phyloP scores from a whole-genome alignment of 2,113 vertebrate species.

The Chlamydotis undulata region DNA sequence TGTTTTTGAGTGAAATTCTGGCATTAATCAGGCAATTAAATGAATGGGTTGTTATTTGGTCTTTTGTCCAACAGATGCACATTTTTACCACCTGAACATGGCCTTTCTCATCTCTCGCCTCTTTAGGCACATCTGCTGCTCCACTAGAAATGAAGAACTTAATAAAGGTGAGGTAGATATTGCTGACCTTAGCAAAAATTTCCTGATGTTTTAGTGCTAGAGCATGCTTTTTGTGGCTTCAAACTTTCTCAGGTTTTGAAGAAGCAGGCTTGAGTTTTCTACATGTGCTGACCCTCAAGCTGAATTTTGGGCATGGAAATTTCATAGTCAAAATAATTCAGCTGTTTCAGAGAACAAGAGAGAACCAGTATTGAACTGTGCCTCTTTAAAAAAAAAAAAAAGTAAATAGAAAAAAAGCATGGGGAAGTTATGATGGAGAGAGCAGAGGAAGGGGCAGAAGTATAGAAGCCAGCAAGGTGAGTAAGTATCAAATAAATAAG shows the following conservation, averaged over 20 bases:
- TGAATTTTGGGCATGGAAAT: not conserved
- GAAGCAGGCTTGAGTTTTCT: not conserved
- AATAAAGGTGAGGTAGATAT: not conserved
- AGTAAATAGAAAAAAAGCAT: not conserved
- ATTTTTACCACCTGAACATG: conserved; percentile 6
- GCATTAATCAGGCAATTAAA: not conserved
- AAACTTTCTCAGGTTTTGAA: not conserved
- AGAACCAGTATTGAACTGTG: not conserved
- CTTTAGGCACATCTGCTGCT: not conserved
- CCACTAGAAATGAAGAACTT: not conserved
- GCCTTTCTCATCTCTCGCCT: not conserved
- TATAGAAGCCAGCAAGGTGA: not conserved
- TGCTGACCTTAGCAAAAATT: not conserved
- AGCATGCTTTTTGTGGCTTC: not conserved
- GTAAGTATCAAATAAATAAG: not conserved
- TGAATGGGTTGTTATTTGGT: not conserved
- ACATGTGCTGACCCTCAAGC: not conserved
- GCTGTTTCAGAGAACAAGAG: not conserved
- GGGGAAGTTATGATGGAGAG: not conserved
- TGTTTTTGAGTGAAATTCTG: conserved; percentile 23
- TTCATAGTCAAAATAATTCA: not conserved
- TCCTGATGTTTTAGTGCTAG: not conserved
- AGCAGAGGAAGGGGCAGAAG: not conserved
- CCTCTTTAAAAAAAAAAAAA: not conserved
- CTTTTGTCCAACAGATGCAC: not conserved